A percentile compares a stretch with the other conserved stretches of the same genome.
phyloP scores from a whole-genome alignment of 1,140 invertebrate species.

The Euglossa dilemma region DNA sequence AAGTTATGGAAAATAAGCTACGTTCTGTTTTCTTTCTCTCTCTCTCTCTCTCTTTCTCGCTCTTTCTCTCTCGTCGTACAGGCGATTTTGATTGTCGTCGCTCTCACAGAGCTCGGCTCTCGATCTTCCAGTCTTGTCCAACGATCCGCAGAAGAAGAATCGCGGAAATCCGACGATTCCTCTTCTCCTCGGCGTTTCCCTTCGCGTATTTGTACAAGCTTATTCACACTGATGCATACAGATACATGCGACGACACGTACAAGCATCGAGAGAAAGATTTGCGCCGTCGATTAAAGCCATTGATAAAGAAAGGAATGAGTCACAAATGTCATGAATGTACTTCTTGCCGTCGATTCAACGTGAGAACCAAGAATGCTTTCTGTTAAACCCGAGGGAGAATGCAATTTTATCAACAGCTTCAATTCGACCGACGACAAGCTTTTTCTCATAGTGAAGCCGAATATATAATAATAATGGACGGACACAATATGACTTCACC shows the following conservation, averaged over 20 bases:
- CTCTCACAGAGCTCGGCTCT: not conserved
- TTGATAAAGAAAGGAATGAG: constrained; percentile 31
- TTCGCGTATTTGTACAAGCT: constrained; percentile 64
- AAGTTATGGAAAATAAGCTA: not conserved
- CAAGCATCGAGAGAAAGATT: constrained; percentile 46
- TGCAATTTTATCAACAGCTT: constrained; percentile 37
- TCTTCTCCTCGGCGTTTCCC: constrained; percentile 22
- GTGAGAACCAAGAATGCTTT: not conserved
- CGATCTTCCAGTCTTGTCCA: not conserved
- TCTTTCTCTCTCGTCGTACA: not conserved
- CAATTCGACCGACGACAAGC: constrained; percentile 10
- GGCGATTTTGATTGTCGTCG: not conserved
- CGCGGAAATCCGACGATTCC: constrained; percentile 7
- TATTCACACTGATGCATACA: constrained; percentile 66
- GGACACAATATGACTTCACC: constrained; percentile 42
- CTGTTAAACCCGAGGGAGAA: not conserved
- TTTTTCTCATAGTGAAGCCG: constrained; percentile 41
- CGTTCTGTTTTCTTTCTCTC: not conserved
- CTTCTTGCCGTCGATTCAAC: not conserved
- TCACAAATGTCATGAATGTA: not conserved
- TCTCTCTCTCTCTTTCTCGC: not conserved
- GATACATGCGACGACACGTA: constrained; percentile 62
- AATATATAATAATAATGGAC: constrained; percentile 40
- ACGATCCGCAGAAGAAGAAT: not conserved
- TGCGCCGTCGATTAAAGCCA: constrained; percentile 46